Conservation (phyloP, 2,797 vertebrate genomes). For the Poeciliopsis gracilis region DNA sequence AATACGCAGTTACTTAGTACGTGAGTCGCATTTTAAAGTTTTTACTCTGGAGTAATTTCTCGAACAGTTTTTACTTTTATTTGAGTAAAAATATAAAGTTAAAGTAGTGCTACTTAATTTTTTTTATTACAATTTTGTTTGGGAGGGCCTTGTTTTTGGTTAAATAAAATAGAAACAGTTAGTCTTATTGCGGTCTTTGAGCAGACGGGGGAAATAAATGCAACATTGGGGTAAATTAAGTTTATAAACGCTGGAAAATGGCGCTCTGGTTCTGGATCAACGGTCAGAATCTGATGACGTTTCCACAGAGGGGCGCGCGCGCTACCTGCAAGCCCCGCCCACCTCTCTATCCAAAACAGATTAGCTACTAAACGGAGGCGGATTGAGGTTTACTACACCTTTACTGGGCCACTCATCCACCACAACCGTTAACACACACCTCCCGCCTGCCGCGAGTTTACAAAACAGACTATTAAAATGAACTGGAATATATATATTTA, state of each 20-base stretch:
- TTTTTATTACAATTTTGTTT: no score
- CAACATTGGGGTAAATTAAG: not conserved
- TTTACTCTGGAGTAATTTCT: no score
- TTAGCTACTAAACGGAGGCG: conserved; percentile 33
- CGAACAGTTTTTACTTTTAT: no score
- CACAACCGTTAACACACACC: not conserved
- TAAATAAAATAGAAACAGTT: not conserved
- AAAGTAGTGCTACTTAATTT: no score
- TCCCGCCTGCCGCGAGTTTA: not conserved
- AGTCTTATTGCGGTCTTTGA: not conserved
- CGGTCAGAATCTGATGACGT: conserved; percentile 1
- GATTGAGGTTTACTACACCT: conserved; percentile 40
- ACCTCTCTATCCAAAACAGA: conserved; percentile 29
- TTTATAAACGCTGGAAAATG: not conserved
- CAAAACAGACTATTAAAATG: not conserved
- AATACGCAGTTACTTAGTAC: no score
- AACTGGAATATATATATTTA: not conserved
- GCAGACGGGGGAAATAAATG: not conserved
- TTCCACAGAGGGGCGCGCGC: conserved; percentile 11
- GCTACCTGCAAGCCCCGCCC: conserved; percentile 56
- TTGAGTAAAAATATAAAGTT: no score
- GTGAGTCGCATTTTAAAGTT: no score
- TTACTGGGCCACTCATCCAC: conserved; percentile 12
- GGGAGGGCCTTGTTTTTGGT: not conserved
- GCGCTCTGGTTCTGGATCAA: not conserved